phyloP scores from a whole-genome alignment of 2,113 vertebrate species.

The Cardinalis cardinalis region DNA sequence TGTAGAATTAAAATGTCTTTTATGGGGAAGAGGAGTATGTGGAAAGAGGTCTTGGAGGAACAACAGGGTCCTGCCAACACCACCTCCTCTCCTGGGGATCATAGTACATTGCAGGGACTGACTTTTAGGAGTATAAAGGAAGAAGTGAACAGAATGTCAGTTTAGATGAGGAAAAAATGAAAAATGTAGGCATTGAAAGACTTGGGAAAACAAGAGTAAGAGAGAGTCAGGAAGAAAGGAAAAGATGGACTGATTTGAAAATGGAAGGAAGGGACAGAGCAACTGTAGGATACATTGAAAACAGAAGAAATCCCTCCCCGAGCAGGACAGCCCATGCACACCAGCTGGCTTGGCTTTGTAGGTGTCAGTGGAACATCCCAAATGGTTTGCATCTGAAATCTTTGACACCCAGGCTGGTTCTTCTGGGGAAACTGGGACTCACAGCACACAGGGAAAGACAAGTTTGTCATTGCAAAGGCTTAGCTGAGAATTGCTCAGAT shows the following conservation, averaged over 20 bases:
- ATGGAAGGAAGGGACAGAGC: not conserved
- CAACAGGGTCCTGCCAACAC: not conserved
- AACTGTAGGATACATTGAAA: not conserved
- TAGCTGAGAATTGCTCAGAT: not conserved
- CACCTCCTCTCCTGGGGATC: not conserved
- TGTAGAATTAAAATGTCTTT: not conserved
- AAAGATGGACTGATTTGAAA: not conserved
- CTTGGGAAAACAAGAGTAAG: not conserved
- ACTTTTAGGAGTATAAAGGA: not conserved
- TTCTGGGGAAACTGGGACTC: not conserved
- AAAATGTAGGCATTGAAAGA: not conserved
- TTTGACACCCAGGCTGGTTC: not conserved
- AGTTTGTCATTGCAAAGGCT: not conserved
- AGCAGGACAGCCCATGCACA: not conserved
- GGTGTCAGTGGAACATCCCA: not conserved
- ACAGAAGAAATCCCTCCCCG: not conserved
- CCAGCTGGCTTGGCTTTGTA: not conserved
- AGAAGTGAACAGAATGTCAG: not conserved
- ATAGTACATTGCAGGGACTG: not conserved
- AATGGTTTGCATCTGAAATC: not conserved
- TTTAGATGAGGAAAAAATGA: not conserved
- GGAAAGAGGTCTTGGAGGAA: not conserved
- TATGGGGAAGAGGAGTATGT: not conserved
- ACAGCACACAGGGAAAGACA: fast-evolving
- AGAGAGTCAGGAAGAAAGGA: not conserved